Conservation (phyloP, 2,797 vertebrate genomes). For the Catharus ustulatus region DNA sequence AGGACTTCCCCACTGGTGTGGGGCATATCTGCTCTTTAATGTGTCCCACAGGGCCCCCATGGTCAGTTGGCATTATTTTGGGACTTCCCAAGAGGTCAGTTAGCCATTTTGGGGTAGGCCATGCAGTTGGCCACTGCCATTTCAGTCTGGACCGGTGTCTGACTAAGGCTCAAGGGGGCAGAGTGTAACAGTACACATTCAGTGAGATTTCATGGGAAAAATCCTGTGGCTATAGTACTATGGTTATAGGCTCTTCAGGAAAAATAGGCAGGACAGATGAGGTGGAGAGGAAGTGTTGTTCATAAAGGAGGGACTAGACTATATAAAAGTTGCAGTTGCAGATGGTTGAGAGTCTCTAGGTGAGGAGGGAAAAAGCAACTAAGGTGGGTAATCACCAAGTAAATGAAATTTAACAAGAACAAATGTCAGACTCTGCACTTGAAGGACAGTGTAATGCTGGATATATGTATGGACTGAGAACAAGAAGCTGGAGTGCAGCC, state of each 20-base stretch:
- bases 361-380: not conserved
- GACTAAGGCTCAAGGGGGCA: not conserved
- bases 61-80: not conserved
- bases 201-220: not conserved
- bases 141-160: fast-evolving
- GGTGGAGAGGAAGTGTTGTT: not conserved
- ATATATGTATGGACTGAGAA: not conserved
- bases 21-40: not conserved
- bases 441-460: not conserved
- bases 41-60: not conserved
- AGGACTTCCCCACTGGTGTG: fast-evolving
- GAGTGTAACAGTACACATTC: not conserved
- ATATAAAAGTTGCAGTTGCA: not conserved
- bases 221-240: not conserved
- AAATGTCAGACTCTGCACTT: not conserved
- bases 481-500: not conserved
- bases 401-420: not conserved
- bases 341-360: not conserved
- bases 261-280: not conserved
- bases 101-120: not conserved
- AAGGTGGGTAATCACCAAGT: not conserved
- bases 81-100: not conserved
- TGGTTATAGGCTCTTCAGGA: not conserved
- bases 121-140: too few species aligned
- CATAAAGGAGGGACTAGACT: not conserved